phyloP scores from a whole-genome alignment of 2,113 vertebrate genomes.

The Anas platyrhynchos region DNA sequence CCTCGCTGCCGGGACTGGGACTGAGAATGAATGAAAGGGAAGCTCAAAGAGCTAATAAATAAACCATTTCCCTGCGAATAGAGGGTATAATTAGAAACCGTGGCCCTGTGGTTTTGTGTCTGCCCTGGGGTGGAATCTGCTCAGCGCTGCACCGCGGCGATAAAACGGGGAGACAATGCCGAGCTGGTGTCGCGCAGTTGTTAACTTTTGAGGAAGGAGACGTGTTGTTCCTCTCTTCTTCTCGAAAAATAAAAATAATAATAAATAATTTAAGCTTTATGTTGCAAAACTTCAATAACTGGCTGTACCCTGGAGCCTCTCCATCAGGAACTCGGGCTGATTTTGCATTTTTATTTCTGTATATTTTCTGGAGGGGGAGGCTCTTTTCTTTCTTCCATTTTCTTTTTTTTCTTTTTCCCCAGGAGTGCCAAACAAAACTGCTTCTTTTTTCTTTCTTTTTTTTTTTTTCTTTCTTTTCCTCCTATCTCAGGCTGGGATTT shows the following conservation, averaged over 20 bases:
- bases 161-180: conserved; percentile 43
- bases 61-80: conserved; percentile 66
- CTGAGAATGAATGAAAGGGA: conserved; percentile 54
- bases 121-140: conserved; percentile 61
- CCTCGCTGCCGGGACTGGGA: conserved; percentile 18
- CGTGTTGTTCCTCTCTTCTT: not conserved
- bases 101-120: conserved; percentile 50
- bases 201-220: conserved; percentile 16
- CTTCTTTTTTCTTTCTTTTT: no score
- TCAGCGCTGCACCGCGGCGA: not conserved
- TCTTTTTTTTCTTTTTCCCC: not conserved
- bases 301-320: conserved; percentile 1
- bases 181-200: conserved; percentile 27
- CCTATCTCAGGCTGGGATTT: not conserved
- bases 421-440: no score
- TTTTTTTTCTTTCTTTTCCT: not conserved
- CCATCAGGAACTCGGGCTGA: not conserved
- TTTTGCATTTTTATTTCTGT: not conserved
- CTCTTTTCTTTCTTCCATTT: not conserved
- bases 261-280: conserved; percentile 50
- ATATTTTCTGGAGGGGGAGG: not conserved
- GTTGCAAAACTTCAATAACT: conserved; percentile 30
- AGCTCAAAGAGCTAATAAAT: conserved; percentile 69
- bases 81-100: conserved; percentile 63
- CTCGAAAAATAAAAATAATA: conserved; percentile 2